Percentiles rank a stretch among this genome's conserved stretches.
Conservation (phyloP, 1,140 invertebrate species). For the Lamellibrachia luymesi region DNA sequence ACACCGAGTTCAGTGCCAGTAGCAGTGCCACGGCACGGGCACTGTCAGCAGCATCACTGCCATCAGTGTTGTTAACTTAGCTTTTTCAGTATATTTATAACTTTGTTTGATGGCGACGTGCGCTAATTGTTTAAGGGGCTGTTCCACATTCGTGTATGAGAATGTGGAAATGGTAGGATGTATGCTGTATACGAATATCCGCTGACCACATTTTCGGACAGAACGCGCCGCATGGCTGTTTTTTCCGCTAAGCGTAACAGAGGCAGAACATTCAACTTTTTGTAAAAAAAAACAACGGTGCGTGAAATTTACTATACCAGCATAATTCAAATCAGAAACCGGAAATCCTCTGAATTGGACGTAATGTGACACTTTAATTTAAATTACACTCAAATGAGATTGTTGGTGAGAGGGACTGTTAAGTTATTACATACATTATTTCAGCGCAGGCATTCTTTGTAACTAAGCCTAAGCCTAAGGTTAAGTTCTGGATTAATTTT, state of each 20-base stretch:
- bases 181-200: not conserved
- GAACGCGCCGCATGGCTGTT: too few relatives aligned
- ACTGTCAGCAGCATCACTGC: too few relatives aligned
- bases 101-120: not conserved
- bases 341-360: not conserved
- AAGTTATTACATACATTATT: too few relatives aligned
- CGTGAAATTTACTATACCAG: not conserved
- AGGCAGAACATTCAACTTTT: not conserved
- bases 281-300: not conserved
- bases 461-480: too few relatives aligned
- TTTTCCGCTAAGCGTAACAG: not conserved
- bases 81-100: not conserved
- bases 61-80: not conserved
- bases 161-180: not conserved
- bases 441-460: too few relatives aligned
- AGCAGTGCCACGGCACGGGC: too few relatives aligned
- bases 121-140: not conserved
- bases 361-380: not conserved
- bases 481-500: too few relatives aligned
- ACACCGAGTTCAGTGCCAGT: not conserved
- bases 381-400: not conserved
- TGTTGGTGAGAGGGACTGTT: too few relatives aligned
- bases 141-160: not conserved
- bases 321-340: too few relatives aligned
- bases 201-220: too few relatives aligned